These are phyloP conservation scores for Calcarius ornatus DNA, from an alignment of 2,113 vertebrate genomes.

Conservation along the genomic window DNA sequence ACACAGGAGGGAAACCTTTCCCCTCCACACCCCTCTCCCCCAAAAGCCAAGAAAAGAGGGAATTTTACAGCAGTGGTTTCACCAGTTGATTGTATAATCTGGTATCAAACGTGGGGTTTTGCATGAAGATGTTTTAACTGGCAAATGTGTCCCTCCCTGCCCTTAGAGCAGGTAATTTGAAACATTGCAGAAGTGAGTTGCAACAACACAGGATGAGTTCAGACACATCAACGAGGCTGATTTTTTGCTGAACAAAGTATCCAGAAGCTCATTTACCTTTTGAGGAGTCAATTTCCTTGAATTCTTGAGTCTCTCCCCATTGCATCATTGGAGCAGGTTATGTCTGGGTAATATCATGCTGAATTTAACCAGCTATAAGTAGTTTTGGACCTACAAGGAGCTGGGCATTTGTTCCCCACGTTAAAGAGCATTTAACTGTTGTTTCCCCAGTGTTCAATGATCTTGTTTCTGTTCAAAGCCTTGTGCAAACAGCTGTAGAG, in stretches of 20 bases:
- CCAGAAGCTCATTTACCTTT: neutral
- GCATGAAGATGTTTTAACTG: conserved; percentile 1
- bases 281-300: neutral
- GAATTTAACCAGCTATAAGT: neutral
- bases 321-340: neutral
- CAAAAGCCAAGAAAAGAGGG: neutral
- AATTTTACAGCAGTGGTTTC: neutral
- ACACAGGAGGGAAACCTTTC: neutral
- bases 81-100: neutral
- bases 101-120: neutral
- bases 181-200: neutral
- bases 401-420: neutral
- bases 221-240: neutral
- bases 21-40: neutral
- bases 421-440: neutral
- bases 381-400: neutral
- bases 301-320: neutral
- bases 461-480: neutral
- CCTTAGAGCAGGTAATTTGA: conserved; percentile 15
- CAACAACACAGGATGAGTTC: neutral
- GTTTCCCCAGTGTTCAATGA: neutral
- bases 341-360: neutral
- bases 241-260: neutral
- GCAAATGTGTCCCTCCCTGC: neutral
- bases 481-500: neutral